A percentile compares a stretch with the other conserved stretches of the same genome.
Conservation (phyloP, 2,113 vertebrate species). For the Brienomyrus longianalis region DNA sequence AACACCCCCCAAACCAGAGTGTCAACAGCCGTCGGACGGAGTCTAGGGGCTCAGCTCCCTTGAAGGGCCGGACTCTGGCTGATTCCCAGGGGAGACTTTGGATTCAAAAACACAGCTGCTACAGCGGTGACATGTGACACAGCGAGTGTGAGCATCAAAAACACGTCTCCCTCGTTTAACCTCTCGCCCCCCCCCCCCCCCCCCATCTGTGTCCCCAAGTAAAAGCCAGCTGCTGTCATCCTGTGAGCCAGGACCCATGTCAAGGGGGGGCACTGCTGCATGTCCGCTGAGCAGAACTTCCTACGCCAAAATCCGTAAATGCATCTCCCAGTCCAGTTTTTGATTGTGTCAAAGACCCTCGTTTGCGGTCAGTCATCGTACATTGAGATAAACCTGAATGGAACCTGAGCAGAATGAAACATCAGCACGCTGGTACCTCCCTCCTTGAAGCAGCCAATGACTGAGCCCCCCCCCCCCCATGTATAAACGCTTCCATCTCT, state of each 20-base stretch:
- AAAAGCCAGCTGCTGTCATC: neutral
- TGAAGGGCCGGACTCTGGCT: neutral
- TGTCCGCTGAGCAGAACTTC: neutral
- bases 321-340: neutral
- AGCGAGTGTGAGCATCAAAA: neutral
- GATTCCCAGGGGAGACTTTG: neutral
- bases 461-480: too few species aligned
- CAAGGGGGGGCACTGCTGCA: neutral
- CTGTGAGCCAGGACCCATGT: neutral
- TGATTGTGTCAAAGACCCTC: neutral
- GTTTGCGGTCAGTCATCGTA: neutral
- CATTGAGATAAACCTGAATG: neutral
- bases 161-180: neutral
- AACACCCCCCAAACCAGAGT: neutral
- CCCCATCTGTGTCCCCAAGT: neutral
- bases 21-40: neutral
- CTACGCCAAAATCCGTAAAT: neutral
- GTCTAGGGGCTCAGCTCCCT: neutral
- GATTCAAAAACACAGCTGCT: neutral
- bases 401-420: neutral
- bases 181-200: neutral
- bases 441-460: neutral
- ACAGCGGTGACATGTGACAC: neutral
- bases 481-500: constrained; percentile 26
- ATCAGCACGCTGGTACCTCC: neutral